Conservation (phyloP, 2,888 invertebrate genomes). For the Morpho helenor region DNA sequence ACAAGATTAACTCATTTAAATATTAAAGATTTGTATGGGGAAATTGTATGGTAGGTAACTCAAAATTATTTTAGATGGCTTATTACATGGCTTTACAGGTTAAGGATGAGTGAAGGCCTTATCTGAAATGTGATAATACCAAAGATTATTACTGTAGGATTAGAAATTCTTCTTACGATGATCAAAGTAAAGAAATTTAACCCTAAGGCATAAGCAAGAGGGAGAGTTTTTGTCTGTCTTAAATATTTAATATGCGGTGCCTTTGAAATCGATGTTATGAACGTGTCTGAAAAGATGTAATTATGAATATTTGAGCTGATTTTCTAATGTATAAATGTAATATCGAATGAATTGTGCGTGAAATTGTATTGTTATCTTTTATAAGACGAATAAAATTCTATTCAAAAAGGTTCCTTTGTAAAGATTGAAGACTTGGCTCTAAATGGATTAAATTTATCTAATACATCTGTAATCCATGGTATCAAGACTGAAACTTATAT, state of each 20-base stretch:
- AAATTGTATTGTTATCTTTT: too few species aligned
- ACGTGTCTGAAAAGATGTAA: conserved; percentile 1
- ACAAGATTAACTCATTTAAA: too few species aligned
- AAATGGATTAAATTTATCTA: too few species aligned
- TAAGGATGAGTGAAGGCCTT: conserved; percentile 11
- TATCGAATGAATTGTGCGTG: too few species aligned
- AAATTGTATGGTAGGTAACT: too few species aligned
- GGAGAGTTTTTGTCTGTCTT: not conserved
- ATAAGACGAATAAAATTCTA: too few species aligned
- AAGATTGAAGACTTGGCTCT: too few species aligned
- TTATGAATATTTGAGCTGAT: not conserved
- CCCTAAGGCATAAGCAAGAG: not conserved
- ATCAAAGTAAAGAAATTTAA: not conserved
- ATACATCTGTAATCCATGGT: too few species aligned
- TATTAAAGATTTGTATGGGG: too few species aligned
- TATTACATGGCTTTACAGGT: conserved; percentile 1
- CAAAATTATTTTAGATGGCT: not conserved
- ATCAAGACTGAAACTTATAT: too few species aligned
- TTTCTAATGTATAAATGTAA: too few species aligned
- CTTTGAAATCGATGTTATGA: conserved; percentile 16
- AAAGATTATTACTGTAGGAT: conserved; percentile 14
- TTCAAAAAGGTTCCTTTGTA: too few species aligned
- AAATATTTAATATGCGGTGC: conserved; percentile 16
- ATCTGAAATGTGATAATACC: conserved; percentile 17
- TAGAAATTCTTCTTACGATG: conserved; percentile 3